phyloP scores from a whole-genome alignment of 2,797 vertebrate genomes.

The Tragopan temminckii region DNA sequence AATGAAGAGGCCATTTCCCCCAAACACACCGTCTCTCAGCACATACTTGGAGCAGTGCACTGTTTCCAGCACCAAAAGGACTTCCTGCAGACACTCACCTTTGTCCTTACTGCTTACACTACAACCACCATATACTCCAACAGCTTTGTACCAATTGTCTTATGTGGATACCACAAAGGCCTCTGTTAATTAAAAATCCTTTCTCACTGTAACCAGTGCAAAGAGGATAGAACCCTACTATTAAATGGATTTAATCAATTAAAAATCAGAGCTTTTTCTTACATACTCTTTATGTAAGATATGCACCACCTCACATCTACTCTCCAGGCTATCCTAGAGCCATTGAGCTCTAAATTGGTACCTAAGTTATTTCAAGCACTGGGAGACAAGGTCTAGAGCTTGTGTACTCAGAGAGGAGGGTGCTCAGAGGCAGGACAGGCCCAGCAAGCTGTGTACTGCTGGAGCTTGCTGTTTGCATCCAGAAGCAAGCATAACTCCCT shows the following conservation, averaged over 20 bases:
- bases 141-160: background rate
- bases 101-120: background rate
- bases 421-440: fast-evolving
- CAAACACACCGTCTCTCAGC: background rate
- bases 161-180: background rate
- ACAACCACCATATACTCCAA: background rate
- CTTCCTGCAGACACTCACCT: background rate
- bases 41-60: fast-evolving
- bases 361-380: background rate
- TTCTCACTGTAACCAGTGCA: background rate
- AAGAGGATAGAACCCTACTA: constrained; percentile 12
- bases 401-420: fast-evolving
- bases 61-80: background rate
- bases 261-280: background rate
- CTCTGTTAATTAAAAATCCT: background rate
- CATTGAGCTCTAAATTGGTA: too few species aligned
- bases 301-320: background rate
- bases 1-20: background rate
- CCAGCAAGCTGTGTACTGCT: fast-evolving
- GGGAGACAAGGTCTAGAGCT: background rate
- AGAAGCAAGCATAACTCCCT: background rate
- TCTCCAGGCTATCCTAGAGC: background rate
- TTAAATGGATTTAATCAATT: background rate
- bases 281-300: background rate
- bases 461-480: background rate